Base-by-base conservation (phyloP, 2,888 invertebrate genomes). In the Drosophila borborema region DNA sequence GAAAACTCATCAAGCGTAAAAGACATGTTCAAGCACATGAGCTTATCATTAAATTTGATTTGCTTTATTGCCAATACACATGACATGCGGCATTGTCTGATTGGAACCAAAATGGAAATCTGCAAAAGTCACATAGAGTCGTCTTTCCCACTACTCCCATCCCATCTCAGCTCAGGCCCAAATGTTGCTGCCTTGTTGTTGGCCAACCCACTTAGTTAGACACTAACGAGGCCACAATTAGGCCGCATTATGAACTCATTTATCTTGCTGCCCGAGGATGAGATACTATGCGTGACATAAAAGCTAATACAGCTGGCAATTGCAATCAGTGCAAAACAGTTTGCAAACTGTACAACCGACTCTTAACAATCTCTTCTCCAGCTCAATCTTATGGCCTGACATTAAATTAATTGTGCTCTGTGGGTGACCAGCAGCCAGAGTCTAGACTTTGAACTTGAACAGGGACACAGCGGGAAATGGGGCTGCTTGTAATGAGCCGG, bases 11-110 rank as follows among this genome's bases (percentile, higher is more conserved):
- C 81, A 73, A 48, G 77, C 77, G 84, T 75, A 84, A 85, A 73
- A 77, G 86, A 84, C 84, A 86, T 81, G 82, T 73, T 76, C 72
- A 64, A 78, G 78, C 75, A 80, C 74, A 76, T 66, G 82, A 80
- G 85, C 81, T 86, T 86, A 86, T 86, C 86, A 86, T 86, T 86
- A 86, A 80, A 86, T 86, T 86, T 86, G 85, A 86, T 85, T 86
- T 86, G 85, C 86, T 82, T 82, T 80, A 77, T 72, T 77, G 80
- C 64, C 75, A 70, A 80, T 72, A 70, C 63, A 62, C 48, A 66
- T 59, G 67, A 72, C 48, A 64, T 9, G 40, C 28, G 53, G 12
- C 68, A 48, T 66, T 61, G 65, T 61, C 65, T 74, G 67, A 66
- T 71, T 65, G 49, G 23, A 28, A 28, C 9, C 28, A 43, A 62